A percentile compares a stretch with the other conserved stretches of the same genome.
Evolutionary conservation across 64 coral and sea anemone genomes (phyloP).

Genomic region (Dendrophyllia cribrosa): DNA sequence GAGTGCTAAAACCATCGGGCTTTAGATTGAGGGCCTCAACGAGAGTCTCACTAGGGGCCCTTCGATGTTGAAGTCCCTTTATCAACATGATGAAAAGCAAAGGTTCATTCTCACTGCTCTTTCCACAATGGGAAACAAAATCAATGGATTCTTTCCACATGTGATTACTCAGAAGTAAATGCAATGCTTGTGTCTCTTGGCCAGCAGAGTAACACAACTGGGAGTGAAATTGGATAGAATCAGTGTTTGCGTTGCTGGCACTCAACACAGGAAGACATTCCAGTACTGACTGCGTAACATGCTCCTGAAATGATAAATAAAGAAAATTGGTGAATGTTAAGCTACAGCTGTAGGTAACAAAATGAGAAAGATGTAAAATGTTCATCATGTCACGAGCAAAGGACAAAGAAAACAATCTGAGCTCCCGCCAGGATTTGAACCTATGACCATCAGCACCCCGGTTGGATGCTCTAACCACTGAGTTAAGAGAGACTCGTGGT

Average conservation of each 20-base stretch:
- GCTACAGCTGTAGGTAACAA: too few species aligned
- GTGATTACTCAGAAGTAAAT: slow-evolving; percentile 63
- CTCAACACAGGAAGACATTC: slow-evolving; percentile 78
- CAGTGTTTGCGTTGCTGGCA: slow-evolving; percentile 14
- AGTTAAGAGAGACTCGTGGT: too few species aligned
- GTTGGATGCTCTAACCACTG: too few species aligned
- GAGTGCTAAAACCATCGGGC: slow-evolving; percentile 46
- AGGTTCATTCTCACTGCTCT: slow-evolving; percentile 28
- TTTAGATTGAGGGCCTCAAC: slow-evolving; percentile 61
- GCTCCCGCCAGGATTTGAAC: too few species aligned
- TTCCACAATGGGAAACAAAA: slow-evolving; percentile 57
- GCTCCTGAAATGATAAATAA: slow-evolving; percentile 36
- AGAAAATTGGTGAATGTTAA: too few species aligned
- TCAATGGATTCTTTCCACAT: slow-evolving; percentile 82
- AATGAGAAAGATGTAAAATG: too few species aligned
- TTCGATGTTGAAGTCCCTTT: slow-evolving; percentile 70
- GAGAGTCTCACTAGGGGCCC: slow-evolving; percentile 51
- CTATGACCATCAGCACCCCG: too few species aligned
- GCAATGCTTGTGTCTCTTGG: slow-evolving; percentile 79
- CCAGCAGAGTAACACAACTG: slow-evolving; percentile 75
- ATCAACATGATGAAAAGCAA: slow-evolving; percentile 81
- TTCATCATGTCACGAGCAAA: too few species aligned
- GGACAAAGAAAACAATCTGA: too few species aligned
- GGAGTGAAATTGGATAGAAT: slow-evolving; percentile 71
- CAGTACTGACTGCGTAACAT: slow-evolving; percentile 70